Evolutionary conservation across 2,888 invertebrate genomes (phyloP).

Genomic region (Pristionchus mayeri): DNA sequence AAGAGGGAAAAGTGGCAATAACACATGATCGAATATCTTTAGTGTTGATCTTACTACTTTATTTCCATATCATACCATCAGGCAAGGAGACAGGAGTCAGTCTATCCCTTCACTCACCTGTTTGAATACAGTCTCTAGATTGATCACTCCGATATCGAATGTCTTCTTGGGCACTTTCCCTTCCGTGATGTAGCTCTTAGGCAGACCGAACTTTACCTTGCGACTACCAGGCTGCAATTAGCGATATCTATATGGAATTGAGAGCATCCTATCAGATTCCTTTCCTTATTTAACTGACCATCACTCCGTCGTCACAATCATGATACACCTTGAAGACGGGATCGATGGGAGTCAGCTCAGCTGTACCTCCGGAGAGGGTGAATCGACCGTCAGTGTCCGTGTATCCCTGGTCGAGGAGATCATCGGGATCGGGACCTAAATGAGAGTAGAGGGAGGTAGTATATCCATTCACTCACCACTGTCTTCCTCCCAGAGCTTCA

Average conservation of each 20-base stretch:
- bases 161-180: slow-evolving; percentile 64
- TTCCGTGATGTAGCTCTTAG: slow-evolving; percentile 64
- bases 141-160: slow-evolving; percentile 65
- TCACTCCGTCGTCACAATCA: slow-evolving; percentile 64
- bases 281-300: slow-evolving; percentile 53
- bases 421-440: slow-evolving; percentile 65
- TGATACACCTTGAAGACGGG: slow-evolving; percentile 67
- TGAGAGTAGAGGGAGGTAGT: background rate
- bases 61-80: background rate
- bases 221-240: slow-evolving; percentile 60
- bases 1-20: too few relatives aligned
- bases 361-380: slow-evolving; percentile 51
- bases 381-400: slow-evolving; percentile 62
- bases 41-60: background rate
- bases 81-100: background rate
- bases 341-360: slow-evolving; percentile 67
- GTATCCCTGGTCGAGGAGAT: slow-evolving; percentile 66
- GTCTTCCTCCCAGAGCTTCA: slow-evolving; percentile 70
- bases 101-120: slow-evolving; percentile 35
- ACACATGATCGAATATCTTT: background rate
- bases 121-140: slow-evolving; percentile 64
- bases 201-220: slow-evolving; percentile 63
- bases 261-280: background rate
- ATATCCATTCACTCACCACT: slow-evolving; percentile 53
- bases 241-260: background rate